phyloP scores from a whole-genome alignment of 2,113 vertebrate genomes.

The Odontophorus gujanensis region DNA sequence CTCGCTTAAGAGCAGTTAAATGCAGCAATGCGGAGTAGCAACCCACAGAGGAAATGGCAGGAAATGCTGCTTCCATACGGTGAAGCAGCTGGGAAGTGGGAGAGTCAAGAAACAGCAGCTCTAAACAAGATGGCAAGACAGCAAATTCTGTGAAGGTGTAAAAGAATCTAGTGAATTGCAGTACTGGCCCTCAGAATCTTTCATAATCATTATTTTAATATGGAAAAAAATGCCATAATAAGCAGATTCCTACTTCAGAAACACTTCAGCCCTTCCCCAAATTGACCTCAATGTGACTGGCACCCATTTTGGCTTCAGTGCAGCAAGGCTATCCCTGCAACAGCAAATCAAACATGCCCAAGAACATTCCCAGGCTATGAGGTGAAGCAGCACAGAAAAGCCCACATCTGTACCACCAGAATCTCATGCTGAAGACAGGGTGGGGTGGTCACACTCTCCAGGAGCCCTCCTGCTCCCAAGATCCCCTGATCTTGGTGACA shows the following conservation, averaged over 20 bases:
- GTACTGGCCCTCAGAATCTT: neutral
- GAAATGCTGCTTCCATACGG: neutral
- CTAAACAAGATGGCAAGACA: neutral
- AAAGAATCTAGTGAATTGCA: neutral
- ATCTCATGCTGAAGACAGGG: neutral
- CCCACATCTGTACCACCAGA: neutral
- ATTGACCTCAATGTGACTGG: neutral
- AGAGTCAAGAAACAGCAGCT: neutral
- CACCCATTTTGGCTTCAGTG: neutral
- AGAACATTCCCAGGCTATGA: neutral
- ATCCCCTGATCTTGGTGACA: neutral
- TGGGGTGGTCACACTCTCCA: accelerated
- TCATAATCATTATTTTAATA: neutral
- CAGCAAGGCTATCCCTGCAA: neutral
- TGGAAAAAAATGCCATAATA: neutral
- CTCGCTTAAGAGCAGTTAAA: neutral
- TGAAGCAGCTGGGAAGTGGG: neutral
- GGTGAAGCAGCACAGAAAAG: accelerated
- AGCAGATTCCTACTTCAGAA: neutral
- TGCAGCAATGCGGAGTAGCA: neutral
- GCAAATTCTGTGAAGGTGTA: neutral
- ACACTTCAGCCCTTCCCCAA: neutral
- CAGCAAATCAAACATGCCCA: neutral
- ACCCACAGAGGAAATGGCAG: neutral
- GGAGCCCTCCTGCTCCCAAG: neutral